phyloP scores from a whole-genome alignment of 2,797 vertebrate genomes.

The Sebastes taczanowskii region DNA sequence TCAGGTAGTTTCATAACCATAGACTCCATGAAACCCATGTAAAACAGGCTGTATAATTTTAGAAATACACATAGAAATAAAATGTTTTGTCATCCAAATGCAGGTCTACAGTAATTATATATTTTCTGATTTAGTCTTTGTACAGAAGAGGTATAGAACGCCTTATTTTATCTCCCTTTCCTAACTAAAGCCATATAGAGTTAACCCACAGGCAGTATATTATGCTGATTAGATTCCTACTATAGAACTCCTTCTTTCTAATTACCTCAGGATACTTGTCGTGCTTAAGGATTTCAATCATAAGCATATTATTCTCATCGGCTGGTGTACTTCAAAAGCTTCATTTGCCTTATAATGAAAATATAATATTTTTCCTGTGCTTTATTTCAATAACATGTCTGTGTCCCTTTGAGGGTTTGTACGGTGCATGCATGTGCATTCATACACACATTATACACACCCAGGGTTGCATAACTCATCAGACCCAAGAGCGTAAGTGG shows the following conservation, averaged over 20 bases:
- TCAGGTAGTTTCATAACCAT: background rate
- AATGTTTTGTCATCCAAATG: background rate
- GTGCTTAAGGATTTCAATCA: background rate
- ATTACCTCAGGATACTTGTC: slow-evolving; percentile 27
- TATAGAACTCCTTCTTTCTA: slow-evolving; percentile 41
- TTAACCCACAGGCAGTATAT: slow-evolving; percentile 12
- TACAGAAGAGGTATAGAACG: background rate
- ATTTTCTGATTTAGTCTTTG: background rate
- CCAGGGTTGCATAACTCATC: slow-evolving; percentile 28
- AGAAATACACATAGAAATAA: background rate
- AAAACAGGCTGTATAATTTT: background rate
- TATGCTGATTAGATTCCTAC: slow-evolving; percentile 46
- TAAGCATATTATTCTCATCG: slow-evolving; percentile 12
- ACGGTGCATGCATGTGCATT: background rate
- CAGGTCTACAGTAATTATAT: background rate
- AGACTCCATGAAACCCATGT: background rate
- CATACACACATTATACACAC: background rate
- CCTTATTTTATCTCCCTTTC: background rate
- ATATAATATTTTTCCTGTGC: background rate
- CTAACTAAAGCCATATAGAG: background rate
- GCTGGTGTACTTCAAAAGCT: slow-evolving; percentile 30
- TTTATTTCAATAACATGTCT: background rate
- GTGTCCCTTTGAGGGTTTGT: background rate
- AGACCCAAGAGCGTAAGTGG: slow-evolving; percentile 18
- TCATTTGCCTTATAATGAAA: background rate